A percentile compares a stretch with the other conserved stretches of the same genome.
Conservation (phyloP, 2,797 vertebrate species). For the Erpetoichthys calabaricus region DNA sequence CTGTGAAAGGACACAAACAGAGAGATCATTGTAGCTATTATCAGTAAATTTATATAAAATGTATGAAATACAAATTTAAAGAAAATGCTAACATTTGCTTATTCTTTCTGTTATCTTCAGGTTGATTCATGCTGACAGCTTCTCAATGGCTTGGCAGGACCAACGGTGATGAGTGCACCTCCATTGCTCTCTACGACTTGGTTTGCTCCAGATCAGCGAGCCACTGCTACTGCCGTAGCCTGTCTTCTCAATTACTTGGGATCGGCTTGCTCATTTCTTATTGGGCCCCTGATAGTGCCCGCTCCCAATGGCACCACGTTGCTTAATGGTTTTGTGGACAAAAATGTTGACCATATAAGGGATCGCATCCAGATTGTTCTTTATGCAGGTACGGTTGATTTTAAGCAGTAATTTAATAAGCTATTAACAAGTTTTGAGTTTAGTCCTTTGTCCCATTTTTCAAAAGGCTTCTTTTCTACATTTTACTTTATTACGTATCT, state of each 20-base stretch:
- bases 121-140: slow-evolving; percentile 85
- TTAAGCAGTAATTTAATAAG: not conserved
- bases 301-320: slow-evolving; percentile 64
- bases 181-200: slow-evolving; percentile 90
- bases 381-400: slow-evolving; percentile 64
- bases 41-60: not conserved
- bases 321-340: slow-evolving; percentile 7
- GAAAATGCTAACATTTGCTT: slow-evolving; percentile 10
- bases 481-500: slow-evolving; percentile 17
- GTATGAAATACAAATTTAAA: slow-evolving; percentile 8
- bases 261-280: slow-evolving; percentile 63
- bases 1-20: not conserved
- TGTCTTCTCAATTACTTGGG: slow-evolving; percentile 79
- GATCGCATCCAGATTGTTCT: slow-evolving; percentile 76
- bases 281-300: slow-evolving; percentile 80
- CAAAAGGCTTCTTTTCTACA: slow-evolving; percentile 7
- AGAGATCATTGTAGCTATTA: not conserved
- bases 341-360: slow-evolving; percentile 49
- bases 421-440: slow-evolving; percentile 8
- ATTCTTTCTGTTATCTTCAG: slow-evolving; percentile 36
- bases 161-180: slow-evolving; percentile 81
- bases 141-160: slow-evolving; percentile 86
- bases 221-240: slow-evolving; percentile 86
- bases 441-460: slow-evolving; percentile 9
- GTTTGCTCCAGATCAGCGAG: slow-evolving; percentile 89